Conservation (phyloP, 1,140 invertebrate genomes). For the Lucilia sericata region DNA sequence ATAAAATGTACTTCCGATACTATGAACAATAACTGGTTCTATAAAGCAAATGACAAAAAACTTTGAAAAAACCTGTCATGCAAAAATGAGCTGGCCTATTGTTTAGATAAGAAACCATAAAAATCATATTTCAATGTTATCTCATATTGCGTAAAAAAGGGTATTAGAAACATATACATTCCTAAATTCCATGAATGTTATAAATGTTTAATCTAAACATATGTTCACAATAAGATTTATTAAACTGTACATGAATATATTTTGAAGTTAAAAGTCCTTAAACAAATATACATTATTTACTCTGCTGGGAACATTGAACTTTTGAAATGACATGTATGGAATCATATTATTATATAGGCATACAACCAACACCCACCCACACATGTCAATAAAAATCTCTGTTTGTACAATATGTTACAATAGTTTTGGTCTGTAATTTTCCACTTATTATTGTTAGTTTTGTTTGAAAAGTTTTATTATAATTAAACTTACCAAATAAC, state of each 20-base stretch:
- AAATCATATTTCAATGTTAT: too few relatives aligned
- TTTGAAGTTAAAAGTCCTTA: not conserved
- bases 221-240: not conserved
- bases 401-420: not conserved
- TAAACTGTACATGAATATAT: not conserved
- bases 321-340: not conserved
- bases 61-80: too few relatives aligned
- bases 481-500: conserved; percentile 74
- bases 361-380: not conserved
- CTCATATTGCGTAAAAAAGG: too few relatives aligned
- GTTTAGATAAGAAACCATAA: too few relatives aligned
- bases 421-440: not conserved
- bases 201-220: not conserved
- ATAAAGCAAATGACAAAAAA: too few relatives aligned
- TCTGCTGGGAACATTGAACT: too few relatives aligned
- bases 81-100: too few relatives aligned
- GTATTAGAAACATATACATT: too few relatives aligned
- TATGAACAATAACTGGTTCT: too few relatives aligned
- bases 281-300: not conserved
- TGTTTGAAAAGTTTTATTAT: too few relatives aligned
- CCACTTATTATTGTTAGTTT: not conserved
- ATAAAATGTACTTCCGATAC: too few relatives aligned
- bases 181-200: too few relatives aligned
- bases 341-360: not conserved
- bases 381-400: not conserved